A percentile compares a stretch with the other conserved stretches of the same genome.
Conservation (phyloP, 1,140 invertebrate species). For the Oreohelix idahoensis region DNA sequence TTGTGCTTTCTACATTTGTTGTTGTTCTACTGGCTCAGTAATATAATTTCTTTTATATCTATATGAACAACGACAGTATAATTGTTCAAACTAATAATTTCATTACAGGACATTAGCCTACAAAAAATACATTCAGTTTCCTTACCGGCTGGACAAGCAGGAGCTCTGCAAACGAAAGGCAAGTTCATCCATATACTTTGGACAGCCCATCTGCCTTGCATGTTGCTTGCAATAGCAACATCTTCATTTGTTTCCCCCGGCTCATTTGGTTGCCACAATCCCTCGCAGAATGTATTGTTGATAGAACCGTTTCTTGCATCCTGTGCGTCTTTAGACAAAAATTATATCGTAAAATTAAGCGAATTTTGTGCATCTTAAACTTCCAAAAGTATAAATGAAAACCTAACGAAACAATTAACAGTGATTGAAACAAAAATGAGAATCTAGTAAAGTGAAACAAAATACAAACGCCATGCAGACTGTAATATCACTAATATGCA, state of each 20-base stretch:
- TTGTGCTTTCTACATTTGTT: no score
- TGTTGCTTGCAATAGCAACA: slow-evolving; percentile 5
- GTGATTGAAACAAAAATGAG: not conserved
- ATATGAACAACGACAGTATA: no score
- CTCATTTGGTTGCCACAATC: slow-evolving; percentile 41
- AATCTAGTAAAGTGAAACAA: no score
- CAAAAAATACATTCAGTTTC: no score
- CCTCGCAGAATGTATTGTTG: slow-evolving; percentile 35
- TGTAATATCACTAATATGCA: no score
- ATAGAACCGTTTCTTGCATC: slow-evolving; percentile 43
- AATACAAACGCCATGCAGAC: no score
- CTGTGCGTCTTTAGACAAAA: slow-evolving; percentile 34
- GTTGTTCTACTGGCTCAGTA: no score
- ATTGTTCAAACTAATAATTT: no score
- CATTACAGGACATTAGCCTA: no score
- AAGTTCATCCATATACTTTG: slow-evolving; percentile 41
- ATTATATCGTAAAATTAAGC: no score
- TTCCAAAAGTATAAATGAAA: not conserved
- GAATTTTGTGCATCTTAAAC: not conserved
- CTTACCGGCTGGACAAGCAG: slow-evolving; percentile 50
- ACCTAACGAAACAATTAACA: not conserved
- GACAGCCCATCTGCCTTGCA: slow-evolving; percentile 37
- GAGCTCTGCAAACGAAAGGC: slow-evolving; percentile 45
- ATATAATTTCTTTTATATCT: no score
- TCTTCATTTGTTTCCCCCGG: slow-evolving; percentile 33